Base-by-base conservation (phyloP, 2,888 invertebrate genomes). In the Laspeyria flexula region DNA sequence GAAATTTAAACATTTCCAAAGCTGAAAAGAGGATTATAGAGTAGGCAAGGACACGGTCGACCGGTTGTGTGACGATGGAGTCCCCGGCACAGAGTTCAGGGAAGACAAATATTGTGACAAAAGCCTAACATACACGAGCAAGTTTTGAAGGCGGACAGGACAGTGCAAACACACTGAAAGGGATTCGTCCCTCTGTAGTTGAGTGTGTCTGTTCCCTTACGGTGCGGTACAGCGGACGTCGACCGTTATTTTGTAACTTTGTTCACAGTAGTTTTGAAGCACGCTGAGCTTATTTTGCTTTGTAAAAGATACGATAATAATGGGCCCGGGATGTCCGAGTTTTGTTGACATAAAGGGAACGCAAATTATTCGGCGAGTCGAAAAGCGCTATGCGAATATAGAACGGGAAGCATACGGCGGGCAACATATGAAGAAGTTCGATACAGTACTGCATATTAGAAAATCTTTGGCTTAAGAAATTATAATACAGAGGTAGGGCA, bases 91-190 rank as follows among this genome's bases (percentile, higher is more conserved):
- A 50, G 76, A 79, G 82, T 83, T 81, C 75, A 77, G 71, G 55
- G 61, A 79, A 83, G 75, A 79, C 79, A 85, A 87, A 87, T 86
- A 86, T 87, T 86, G 80, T 87, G 79, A 83, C 80, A 85, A 82
- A 83, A 81, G 84, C 85, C 77, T 77, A 71, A 77, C 76, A 79
- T 77, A 78, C 73, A 75, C 76, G 75, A 64, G 59, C 64, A 75
- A 83, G 74, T 83, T 84, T 69, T 71, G 69, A 73, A 72, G 67
- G 70, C 71, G 75, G 74, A 71, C 73, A 74, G 72, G 69, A 62
- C 66, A 74, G 64, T 61, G 73, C 71, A 81, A 83, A 80, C 76
- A 78, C 49, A 56, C 50, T 39, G 48, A 65, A 64, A 71, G 65
- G 65, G 70, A 71, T 59, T 63, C 68, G 50, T 55, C 57, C 64